These are phyloP conservation scores for Phalera bucephala DNA, from an alignment of 2,888 invertebrate species.

Conservation along the genomic window DNA sequence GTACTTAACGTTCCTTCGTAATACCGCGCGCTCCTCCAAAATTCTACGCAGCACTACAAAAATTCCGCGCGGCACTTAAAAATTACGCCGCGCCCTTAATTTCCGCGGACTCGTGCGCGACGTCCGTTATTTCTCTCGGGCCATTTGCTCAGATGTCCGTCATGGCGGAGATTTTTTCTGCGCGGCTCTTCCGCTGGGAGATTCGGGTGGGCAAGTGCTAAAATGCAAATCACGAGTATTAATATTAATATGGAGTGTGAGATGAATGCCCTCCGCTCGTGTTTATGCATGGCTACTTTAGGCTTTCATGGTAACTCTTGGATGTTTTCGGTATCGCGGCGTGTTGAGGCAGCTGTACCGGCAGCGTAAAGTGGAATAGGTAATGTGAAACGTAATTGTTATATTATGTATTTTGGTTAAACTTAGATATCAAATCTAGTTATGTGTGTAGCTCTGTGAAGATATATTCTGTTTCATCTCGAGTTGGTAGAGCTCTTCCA, in stretches of 20 bases:
- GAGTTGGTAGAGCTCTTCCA: too few relatives aligned
- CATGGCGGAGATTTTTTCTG: slow-evolving; percentile 68
- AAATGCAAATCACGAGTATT: slow-evolving; percentile 72
- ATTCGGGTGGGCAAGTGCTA: slow-evolving; percentile 44
- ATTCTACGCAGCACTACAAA: neutral
- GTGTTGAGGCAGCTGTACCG: neutral
- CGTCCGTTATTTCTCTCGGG: slow-evolving; percentile 68
- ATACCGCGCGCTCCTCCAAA: too few relatives aligned
- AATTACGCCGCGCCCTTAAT: slow-evolving; percentile 42
- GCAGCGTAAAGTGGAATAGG: neutral
- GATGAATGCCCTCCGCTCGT: slow-evolving; percentile 40
- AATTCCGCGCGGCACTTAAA: slow-evolving; percentile 31
- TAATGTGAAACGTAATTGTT: too few relatives aligned
- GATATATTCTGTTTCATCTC: too few relatives aligned
- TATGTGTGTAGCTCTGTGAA: too few relatives aligned
- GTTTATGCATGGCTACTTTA: slow-evolving; percentile 45
- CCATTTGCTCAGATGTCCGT: slow-evolving; percentile 75
- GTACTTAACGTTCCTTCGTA: too few relatives aligned
- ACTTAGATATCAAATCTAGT: too few relatives aligned
- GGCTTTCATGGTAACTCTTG: slow-evolving; percentile 23
- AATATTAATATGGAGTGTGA: slow-evolving; percentile 61
- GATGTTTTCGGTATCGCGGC: neutral
- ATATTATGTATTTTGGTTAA: too few relatives aligned
- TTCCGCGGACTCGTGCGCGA: slow-evolving; percentile 50
- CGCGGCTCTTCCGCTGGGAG: slow-evolving; percentile 7